phyloP scores from a whole-genome alignment of 2,888 invertebrate genomes.

The Pandemis heparana region DNA sequence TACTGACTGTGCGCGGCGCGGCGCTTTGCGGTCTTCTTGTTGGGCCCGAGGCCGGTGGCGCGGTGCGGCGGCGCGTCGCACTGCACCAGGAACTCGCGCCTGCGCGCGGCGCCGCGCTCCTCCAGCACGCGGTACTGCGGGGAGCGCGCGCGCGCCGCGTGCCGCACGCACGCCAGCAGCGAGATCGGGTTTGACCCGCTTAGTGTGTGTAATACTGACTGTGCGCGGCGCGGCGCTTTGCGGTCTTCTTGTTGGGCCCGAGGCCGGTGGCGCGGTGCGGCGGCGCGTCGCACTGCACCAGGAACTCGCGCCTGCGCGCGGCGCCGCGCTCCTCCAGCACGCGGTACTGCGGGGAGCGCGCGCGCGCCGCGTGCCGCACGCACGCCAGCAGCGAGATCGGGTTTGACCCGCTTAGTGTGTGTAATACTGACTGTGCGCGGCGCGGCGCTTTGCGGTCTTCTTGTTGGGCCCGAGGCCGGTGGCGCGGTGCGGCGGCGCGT shows the following conservation, averaged over 20 bases:
- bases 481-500: constrained; percentile 87
- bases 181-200: no score
- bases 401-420: no score
- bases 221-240: constrained; percentile 98
- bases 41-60: constrained; percentile 94
- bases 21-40: constrained; percentile 98
- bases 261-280: constrained; percentile 90
- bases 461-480: constrained; percentile 97
- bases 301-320: constrained; percentile 94
- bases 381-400: constrained; percentile 98
- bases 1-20: constrained; percentile 93
- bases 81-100: constrained; percentile 95
- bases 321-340: constrained; percentile 95
- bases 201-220: no score
- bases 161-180: constrained; percentile 97
- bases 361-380: constrained; percentile 96
- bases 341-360: constrained; percentile 96
- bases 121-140: constrained; percentile 95
- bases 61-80: constrained; percentile 87
- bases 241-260: constrained; percentile 98
- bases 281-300: constrained; percentile 90
- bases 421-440: constrained; percentile 93
- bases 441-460: constrained; percentile 97
- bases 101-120: constrained; percentile 94
- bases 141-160: constrained; percentile 95